A percentile compares a stretch with the other conserved stretches of the same genome.
Conservation (phyloP, 1,140 invertebrate species). For the Drosophila asahinai region DNA sequence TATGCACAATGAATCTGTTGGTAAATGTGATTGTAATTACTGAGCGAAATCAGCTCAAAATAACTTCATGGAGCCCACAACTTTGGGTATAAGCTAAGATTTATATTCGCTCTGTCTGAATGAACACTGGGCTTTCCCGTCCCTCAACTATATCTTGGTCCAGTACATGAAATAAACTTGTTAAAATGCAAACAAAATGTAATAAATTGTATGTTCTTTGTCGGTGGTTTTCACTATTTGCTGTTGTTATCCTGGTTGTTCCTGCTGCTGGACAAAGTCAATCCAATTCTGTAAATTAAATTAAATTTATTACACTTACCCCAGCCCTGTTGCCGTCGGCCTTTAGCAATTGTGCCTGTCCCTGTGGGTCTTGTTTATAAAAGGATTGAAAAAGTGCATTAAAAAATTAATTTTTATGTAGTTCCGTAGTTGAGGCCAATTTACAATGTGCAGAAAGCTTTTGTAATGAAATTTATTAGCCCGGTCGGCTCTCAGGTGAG, state of each 20-base stretch:
- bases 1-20: conserved; percentile 18
- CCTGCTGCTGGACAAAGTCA: conserved; percentile 55
- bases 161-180: conserved; percentile 64
- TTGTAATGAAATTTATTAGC: conserved; percentile 56
- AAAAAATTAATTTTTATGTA: conserved; percentile 69
- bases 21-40: conserved; percentile 35
- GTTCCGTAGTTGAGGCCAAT: conserved; percentile 49
- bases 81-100: neutral
- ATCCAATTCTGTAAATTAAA: conserved; percentile 74
- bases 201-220: conserved; percentile 67
- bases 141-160: neutral
- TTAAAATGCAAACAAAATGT: conserved; percentile 76
- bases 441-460: conserved; percentile 54
- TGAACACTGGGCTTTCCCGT: neutral
- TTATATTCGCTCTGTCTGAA: neutral
- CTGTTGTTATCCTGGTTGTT: conserved; percentile 41
- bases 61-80: neutral
- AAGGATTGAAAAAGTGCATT: conserved; percentile 68
- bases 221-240: conserved; percentile 42
- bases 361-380: conserved; percentile 51
- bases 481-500: conserved; percentile 36
- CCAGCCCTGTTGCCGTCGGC: neutral
- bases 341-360: conserved; percentile 9
- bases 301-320: conserved; percentile 73
- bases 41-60: conserved; percentile 13